Evolutionary conservation across 1,140 invertebrate genomes (phyloP).

Genomic region (Carposina sasakii): DNA sequence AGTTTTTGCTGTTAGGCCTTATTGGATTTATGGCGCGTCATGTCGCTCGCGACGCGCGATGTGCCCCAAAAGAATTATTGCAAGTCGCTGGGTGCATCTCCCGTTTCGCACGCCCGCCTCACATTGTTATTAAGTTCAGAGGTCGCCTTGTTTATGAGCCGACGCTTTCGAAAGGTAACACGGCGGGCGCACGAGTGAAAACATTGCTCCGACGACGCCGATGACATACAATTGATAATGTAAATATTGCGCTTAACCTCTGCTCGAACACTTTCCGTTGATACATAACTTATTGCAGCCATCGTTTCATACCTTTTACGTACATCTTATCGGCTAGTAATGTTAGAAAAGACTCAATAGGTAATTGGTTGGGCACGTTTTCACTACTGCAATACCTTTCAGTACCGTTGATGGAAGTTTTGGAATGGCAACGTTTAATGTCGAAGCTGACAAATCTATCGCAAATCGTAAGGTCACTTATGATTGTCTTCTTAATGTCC

Average conservation of each 20-base stretch:
- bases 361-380: no score
- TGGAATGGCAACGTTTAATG: constrained; percentile 35
- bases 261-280: constrained; percentile 27
- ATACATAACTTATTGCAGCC: no score
- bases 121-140: constrained; percentile 69
- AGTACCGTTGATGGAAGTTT: constrained; percentile 28
- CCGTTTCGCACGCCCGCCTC: constrained; percentile 61
- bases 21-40: constrained; percentile 43
- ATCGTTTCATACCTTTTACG: no score
- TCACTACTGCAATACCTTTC: constrained; percentile 6
- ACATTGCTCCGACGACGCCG: constrained; percentile 48
- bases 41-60: constrained; percentile 42
- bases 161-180: constrained; percentile 68
- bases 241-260: constrained; percentile 53
- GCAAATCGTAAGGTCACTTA: constrained; percentile 41
- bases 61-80: constrained; percentile 56
- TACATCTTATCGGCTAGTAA: no score
- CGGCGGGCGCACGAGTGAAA: constrained; percentile 52
- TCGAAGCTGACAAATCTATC: constrained; percentile 36
- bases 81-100: constrained; percentile 51
- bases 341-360: no score
- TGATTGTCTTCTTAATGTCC: constrained; percentile 41
- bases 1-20: constrained; percentile 33
- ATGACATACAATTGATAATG: constrained; percentile 68
- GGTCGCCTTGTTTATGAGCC: constrained; percentile 66